phyloP scores from a whole-genome alignment of 2,888 invertebrate species.

The Abrostola triplasia region DNA sequence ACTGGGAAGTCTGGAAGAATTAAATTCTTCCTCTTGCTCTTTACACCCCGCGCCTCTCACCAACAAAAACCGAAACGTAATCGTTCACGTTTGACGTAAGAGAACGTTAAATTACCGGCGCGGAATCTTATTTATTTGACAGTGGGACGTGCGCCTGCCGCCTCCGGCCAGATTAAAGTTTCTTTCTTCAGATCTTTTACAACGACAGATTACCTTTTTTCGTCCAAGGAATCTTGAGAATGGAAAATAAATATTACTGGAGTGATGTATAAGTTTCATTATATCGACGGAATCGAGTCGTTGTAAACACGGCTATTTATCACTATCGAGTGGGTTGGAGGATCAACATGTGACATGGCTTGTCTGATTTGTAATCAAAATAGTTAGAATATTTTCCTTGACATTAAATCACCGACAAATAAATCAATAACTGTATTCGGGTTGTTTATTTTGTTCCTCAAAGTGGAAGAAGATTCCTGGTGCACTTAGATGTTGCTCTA shows the following conservation, averaged over 20 bases:
- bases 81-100: conserved; percentile 69
- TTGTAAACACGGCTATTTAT: conserved; percentile 35
- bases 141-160: conserved; percentile 54
- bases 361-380: neutral
- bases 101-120: conserved; percentile 68
- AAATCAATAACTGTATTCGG: no score
- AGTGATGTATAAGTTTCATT: conserved; percentile 36
- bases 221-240: conserved; percentile 27
- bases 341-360: conserved; percentile 8
- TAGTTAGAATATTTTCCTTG: neutral
- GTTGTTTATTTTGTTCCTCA: no score
- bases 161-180: conserved; percentile 55
- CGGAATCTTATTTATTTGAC: conserved; percentile 69
- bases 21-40: neutral
- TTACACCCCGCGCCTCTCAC: conserved; percentile 36
- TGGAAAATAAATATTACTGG: conserved; percentile 52
- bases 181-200: conserved; percentile 59
- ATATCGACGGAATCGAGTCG: conserved; percentile 26
- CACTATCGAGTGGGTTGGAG: conserved; percentile 31
- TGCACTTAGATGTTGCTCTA: no score
- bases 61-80: conserved; percentile 63
- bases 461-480: no score
- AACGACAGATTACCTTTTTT: conserved; percentile 58
- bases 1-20: no score
- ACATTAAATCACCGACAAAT: no score